Evolutionary conservation across 2,113 vertebrate genomes (phyloP), one percentile per base, ranked within the genome.

Genomic region (Xiphophorus maculatus): DNA sequence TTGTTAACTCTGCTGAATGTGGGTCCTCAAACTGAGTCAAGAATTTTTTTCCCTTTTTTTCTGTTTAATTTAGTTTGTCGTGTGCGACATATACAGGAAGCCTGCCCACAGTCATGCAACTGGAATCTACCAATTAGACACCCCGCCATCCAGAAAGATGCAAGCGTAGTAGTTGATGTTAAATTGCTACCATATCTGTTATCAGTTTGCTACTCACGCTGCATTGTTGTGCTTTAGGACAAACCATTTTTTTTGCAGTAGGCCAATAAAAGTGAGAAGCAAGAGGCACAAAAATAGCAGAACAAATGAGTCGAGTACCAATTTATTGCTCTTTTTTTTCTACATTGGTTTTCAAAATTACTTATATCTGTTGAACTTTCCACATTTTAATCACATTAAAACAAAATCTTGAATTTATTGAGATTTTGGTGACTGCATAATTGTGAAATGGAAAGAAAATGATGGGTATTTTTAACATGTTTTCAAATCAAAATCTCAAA

Each of bases 51-150:
- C 51, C 17, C 4, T 48, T 58, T 54, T 58, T 58, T 58, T 58
- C 8, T 58, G 51, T 58, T 73, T 90, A 88, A 88, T 92, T 91
- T 85, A 87, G 81, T 74, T 85, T 71, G 51, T 58, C 51, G 66
- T 84, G 81, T 84, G 87, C 79, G 74, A 89, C 88, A 90, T 70
- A 85, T 88, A 89, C 81, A 87, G 87, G 84, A 92, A 92, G 69
- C 77, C 76, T 84, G 42, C 76, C 89, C 86, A 76, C 86, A 90
- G 83, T 71, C 82, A 84, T 86, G 84, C 89, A 74, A 71, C 68
- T 35, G 63, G 76, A 75, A 84, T 85, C 80, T 61, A 84, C 79
- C 87, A 84, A 86, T 88, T 82, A 75, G 63, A 67, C 71, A 79
- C 80, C 66, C 7, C 82, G 80, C 69, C 79, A 81, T 80, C 79